Evolutionary conservation across 2,797 vertebrate genomes (phyloP).

Genomic region (Chaetophractus vellerosus): DNA sequence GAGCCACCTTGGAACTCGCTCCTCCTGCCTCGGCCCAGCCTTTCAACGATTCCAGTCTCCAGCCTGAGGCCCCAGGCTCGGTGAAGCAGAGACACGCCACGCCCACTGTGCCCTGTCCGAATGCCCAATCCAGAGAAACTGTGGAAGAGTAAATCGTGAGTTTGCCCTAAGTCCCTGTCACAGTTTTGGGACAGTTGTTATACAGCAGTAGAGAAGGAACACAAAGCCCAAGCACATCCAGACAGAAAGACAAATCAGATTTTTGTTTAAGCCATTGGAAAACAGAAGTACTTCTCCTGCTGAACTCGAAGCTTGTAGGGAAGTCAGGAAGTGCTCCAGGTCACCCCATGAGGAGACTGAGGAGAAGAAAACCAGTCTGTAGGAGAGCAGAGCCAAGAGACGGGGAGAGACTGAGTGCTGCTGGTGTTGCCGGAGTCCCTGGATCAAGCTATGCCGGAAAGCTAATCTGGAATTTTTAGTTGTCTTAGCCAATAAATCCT

Average conservation of each 20-base stretch:
- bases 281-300: neutral
- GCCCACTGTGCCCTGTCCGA: neutral
- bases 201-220: accelerated
- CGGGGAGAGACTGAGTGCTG: neutral
- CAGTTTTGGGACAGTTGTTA: neutral
- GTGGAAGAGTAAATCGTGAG: neutral
- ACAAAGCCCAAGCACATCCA: neutral
- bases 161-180: neutral
- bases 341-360: neutral
- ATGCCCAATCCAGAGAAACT: neutral
- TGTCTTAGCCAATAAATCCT: neutral
- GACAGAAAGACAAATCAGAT: neutral
- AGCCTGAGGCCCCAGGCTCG: neutral
- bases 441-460: neutral
- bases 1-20: neutral
- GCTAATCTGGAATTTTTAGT: neutral
- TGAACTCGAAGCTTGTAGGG: neutral
- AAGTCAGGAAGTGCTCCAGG: neutral
- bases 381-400: neutral
- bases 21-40: neutral
- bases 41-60: too few species aligned
- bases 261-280: neutral
- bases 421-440: neutral
- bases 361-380: neutral
- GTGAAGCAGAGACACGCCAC: neutral